Conservation (phyloP, 1,140 invertebrate genomes). For the Prorops nasuta region DNA sequence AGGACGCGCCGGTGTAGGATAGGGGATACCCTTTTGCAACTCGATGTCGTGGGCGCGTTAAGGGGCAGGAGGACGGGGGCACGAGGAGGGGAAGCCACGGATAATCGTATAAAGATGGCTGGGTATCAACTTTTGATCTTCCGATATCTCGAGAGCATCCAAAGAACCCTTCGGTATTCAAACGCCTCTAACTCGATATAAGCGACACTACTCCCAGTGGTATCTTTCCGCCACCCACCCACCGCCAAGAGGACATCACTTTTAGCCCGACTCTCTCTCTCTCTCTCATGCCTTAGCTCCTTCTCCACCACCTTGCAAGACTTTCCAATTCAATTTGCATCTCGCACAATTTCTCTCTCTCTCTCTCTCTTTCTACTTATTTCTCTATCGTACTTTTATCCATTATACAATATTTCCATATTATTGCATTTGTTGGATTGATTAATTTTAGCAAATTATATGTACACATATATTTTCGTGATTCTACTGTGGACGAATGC, state of each 20-base stretch:
- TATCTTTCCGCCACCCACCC: slow-evolving; percentile 3
- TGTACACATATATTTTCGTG: no score
- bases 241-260: no score
- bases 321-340: no score
- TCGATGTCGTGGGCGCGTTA: not conserved
- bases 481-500: no score
- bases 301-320: no score
- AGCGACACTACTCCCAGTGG: slow-evolving; percentile 26
- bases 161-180: slow-evolving; percentile 43
- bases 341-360: no score
- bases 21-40: not conserved
- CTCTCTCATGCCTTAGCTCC: no score
- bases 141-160: slow-evolving; percentile 25
- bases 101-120: slow-evolving; percentile 47
- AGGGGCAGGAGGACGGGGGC: not conserved
- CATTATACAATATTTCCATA: not conserved
- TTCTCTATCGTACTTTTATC: not conserved
- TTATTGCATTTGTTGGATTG: no score
- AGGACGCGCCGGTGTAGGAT: no score
- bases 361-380: not conserved
- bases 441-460: no score
- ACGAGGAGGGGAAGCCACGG: no score
- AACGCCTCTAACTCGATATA: slow-evolving; percentile 54
- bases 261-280: no score
- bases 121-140: slow-evolving; percentile 50